These are phyloP conservation scores for Epicampocera succincta DNA, from an alignment of 2,888 invertebrate genomes.

Conservation along the genomic window DNA sequence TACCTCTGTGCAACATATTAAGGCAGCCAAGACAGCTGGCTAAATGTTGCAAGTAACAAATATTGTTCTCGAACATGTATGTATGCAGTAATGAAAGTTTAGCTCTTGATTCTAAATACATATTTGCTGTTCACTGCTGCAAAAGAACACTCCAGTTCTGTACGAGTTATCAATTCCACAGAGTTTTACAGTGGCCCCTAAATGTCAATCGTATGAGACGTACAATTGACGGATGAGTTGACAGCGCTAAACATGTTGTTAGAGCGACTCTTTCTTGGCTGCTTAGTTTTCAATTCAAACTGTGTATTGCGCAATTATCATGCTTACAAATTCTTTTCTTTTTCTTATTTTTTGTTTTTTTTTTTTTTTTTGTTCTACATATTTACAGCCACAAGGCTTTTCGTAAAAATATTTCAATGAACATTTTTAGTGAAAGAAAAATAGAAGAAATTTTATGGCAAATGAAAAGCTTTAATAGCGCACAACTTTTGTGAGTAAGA, in stretches of 20 bases:
- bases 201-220: slow-evolving; percentile 80
- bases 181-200: slow-evolving; percentile 74
- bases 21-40: slow-evolving; percentile 2
- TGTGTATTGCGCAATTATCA: slow-evolving; percentile 56
- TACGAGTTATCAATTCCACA: slow-evolving; percentile 56
- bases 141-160: slow-evolving; percentile 37
- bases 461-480: slow-evolving; percentile 24
- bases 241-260: slow-evolving; percentile 81
- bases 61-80: slow-evolving; percentile 16
- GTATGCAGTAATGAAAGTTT: slow-evolving; percentile 57
- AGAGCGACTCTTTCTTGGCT: slow-evolving; percentile 61
- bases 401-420: not conserved
- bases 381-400: slow-evolving; percentile 29
- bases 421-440: slow-evolving; percentile 24
- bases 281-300: not conserved
- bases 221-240: slow-evolving; percentile 81
- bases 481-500: slow-evolving; percentile 36
- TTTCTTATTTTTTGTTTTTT: not conserved
- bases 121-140: not conserved
- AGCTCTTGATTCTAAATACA: slow-evolving; percentile 59
- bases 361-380: slow-evolving; percentile 16
- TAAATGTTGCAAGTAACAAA: slow-evolving; percentile 30
- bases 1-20: slow-evolving; percentile 45
- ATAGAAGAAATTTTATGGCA: slow-evolving; percentile 26
- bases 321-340: slow-evolving; percentile 34